These are phyloP conservation scores for Melanotaenia maccullochi DNA, from an alignment of 2,797 vertebrate species.

Conservation along the genomic window DNA sequence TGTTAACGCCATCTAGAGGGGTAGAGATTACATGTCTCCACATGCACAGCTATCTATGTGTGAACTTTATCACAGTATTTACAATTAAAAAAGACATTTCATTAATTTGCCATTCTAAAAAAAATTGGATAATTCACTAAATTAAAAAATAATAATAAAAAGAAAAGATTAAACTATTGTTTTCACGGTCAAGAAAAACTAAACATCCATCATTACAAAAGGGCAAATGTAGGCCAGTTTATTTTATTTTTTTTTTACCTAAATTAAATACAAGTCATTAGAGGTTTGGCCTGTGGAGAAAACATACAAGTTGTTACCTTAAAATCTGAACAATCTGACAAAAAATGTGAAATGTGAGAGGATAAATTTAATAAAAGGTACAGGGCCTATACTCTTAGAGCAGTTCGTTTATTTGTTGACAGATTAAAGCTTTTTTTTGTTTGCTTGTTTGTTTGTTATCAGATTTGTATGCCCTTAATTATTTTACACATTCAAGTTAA, in stretches of 20 bases:
- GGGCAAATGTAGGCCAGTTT: too few relatives aligned
- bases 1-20: constrained; percentile 87
- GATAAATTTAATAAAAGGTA: neutral
- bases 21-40: constrained; percentile 41
- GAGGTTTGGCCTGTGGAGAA: neutral
- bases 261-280: neutral
- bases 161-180: too few relatives aligned
- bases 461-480: too few relatives aligned
- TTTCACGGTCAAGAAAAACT: neutral
- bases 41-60: constrained; percentile 9
- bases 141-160: too few relatives aligned
- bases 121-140: neutral
- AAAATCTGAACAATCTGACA: neutral
- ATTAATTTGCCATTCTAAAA: neutral
- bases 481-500: too few relatives aligned
- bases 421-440: too few relatives aligned
- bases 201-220: neutral
- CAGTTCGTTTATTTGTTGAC: too few relatives aligned
- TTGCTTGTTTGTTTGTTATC: too few relatives aligned
- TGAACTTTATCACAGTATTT: constrained; percentile 29
- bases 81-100: constrained; percentile 3
- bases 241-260: neutral
- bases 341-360: neutral
- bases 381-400: neutral
- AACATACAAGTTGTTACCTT: neutral